Evolutionary conservation across 1,140 invertebrate genomes (phyloP), one percentile per base, ranked within the genome.

Genomic region (Watersipora subatra): DNA sequence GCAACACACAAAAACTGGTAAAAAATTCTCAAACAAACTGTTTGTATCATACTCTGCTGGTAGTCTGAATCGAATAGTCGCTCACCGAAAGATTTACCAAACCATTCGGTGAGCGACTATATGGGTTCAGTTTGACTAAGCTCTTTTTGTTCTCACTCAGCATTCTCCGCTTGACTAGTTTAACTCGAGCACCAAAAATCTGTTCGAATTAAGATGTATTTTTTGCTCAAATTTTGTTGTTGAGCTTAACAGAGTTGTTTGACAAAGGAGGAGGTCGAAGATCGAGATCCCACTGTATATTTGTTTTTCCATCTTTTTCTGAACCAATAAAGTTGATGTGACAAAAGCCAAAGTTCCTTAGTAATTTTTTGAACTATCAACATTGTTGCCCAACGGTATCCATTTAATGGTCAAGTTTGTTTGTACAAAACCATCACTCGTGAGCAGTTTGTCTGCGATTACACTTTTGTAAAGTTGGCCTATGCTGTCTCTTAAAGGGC

Each of bases 361-460:
- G 25, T 22, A 61, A 26, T 58, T 30, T 22, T n/a, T 17, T 24
- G 62, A 57, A 34, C 58, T 59, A 63, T 57, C 63, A 29, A 57
- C 55, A 22, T 17, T 29, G 22, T 7, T 20, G 25, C 25, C 22
- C 17, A 55, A 55, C 61, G 30, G 20, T 28, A 24, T 17, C 15
- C 15, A 57, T 19, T 17, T 55, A 1, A 34, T 28, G 1, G 1
- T 34, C 22, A 61, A 29, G 19, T 55, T 64, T 62, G 19, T 55
- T 28, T 22, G n/a, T 2, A 19, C 58, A n/a, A 15, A 67, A 46
- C 30, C 22, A n/a, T 30, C 28, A 29, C 59, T 65, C 26, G 27
- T 30, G 19, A n/a, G n/a, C n/a, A n/a, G n/a, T n/a, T n/a, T n/a
- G n/a, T n/a, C n/a, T n/a, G n/a, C n/a, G n/a, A n/a, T n/a, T n/a